phyloP scores from a whole-genome alignment of 2,888 invertebrate genomes.

The Hymenopus coronatus region DNA sequence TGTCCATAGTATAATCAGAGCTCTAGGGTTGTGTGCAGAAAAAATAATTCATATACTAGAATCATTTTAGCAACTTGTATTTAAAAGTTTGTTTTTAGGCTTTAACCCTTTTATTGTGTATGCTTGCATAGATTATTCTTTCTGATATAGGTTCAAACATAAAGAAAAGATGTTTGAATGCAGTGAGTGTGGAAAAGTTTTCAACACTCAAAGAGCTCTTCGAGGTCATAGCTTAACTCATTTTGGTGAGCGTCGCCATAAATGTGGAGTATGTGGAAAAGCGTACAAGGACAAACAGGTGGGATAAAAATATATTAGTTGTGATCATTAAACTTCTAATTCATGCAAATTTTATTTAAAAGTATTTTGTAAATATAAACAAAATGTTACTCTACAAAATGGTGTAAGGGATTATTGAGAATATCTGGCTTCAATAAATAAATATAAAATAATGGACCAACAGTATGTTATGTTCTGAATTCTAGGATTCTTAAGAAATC shows the following conservation, averaged over 20 bases:
- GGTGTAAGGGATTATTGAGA: too few species aligned
- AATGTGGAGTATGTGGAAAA: conserved; percentile 53
- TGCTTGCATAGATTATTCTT: too few species aligned
- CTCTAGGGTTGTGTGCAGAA: too few species aligned
- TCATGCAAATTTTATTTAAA: not conserved
- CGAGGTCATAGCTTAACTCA: conserved; percentile 54
- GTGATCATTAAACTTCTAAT: not conserved
- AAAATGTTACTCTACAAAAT: not conserved
- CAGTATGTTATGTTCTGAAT: too few species aligned
- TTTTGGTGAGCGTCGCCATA: conserved; percentile 52
- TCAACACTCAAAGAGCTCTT: conserved; percentile 38
- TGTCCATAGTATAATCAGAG: too few species aligned
- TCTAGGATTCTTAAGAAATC: too few species aligned
- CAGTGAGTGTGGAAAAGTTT: conserved; percentile 33
- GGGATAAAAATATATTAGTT: not conserved
- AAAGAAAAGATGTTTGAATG: conserved; percentile 20
- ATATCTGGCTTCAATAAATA: too few species aligned
- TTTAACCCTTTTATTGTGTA: too few species aligned
- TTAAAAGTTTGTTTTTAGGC: too few species aligned
- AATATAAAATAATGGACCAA: too few species aligned
- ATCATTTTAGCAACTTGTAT: too few species aligned
- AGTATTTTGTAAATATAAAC: not conserved
- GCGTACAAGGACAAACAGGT: conserved; percentile 50
- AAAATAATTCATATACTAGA: too few species aligned
- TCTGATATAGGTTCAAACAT: not conserved